phyloP scores from a whole-genome alignment of 2,113 vertebrate species.

The Melanotaenia duboulayi region DNA sequence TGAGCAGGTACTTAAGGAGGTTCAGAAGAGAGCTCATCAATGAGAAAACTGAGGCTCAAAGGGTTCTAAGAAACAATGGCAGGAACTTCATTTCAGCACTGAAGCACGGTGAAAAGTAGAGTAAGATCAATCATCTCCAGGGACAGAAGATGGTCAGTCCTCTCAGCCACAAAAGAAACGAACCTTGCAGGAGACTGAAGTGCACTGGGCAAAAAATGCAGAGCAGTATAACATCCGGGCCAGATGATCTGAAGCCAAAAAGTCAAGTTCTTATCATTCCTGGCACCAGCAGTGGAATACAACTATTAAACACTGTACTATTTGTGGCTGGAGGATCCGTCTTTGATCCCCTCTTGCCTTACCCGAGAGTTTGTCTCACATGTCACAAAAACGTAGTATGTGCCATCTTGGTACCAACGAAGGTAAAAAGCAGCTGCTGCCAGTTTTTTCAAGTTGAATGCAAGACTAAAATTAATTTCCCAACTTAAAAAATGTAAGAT shows the following conservation, averaged over 20 bases:
- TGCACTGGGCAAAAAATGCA: neutral
- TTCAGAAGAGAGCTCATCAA: conserved; percentile 28
- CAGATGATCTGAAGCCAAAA: conserved; percentile 15
- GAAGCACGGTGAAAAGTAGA: conserved; percentile 5
- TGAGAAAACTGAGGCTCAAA: conserved; percentile 22
- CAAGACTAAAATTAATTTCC: neutral
- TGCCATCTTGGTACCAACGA: conserved; percentile 4
- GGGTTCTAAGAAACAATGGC: conserved; percentile 36
- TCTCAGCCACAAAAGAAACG: conserved; percentile 13
- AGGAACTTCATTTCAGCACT: conserved; percentile 25
- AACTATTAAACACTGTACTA: neutral
- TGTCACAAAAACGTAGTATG: neutral
- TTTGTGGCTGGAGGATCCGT: conserved; percentile 6
- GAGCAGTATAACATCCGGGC: neutral
- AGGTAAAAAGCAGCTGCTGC: neutral
- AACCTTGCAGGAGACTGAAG: conserved; percentile 11
- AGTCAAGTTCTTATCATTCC: conserved; percentile 4
- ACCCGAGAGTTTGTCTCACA: conserved; percentile 6
- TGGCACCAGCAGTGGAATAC: conserved; percentile 4
- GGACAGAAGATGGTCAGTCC: conserved; percentile 15
- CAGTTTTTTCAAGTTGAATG: neutral
- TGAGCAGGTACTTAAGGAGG: conserved; percentile 25
- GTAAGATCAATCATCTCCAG: conserved; percentile 39
- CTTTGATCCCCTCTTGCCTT: neutral
- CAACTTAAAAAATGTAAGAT: conserved; percentile 15